Base-by-base conservation (phyloP, 2,797 vertebrate genomes). In the Menidia menidia region DNA sequence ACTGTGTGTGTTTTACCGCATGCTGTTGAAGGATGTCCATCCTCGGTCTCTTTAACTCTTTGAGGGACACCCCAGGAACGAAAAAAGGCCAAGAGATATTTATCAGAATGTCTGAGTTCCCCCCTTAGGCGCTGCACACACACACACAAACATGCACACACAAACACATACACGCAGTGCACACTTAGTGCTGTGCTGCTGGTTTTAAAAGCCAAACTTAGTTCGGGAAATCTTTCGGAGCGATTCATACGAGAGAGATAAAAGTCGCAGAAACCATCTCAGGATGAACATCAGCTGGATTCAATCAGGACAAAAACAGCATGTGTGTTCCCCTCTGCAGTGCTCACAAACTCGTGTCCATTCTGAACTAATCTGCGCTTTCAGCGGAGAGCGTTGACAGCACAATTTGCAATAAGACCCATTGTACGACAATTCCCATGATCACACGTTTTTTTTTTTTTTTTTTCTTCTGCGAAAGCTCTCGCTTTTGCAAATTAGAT, bases 281-380 rank as follows among this genome's bases (percentile, higher is more conserved):
- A 1, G 52, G 44, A 71, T 77, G 68, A 83, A 44, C 68, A 64
- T 25, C 56, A 82, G 81, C 80, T 90, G 85, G 54, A 82, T 88
- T 65, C 51, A 41, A 71, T 90, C 73, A 77, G 54, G 31, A 72
- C 53, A 42, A 51, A 45, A 64, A 69, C 56, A 50, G 8, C 19
- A 43, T 61, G 43, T n/a, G 25, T n/a, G 61, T 68, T 53, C 35
- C 73, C 54, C 65, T 31, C 45, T 78, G 68, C 64, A 57, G 30
- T 75, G 71, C 61, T 39, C 53, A 62, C 75, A 68, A 51, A 70
- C 76, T 58, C 39, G 65, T 48, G 68, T 56, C 71, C 59, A 44
- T 77, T 60, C 64, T 45, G 32, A 58, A 50, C 41, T 54, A 30
- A 15, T 68, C 43, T 71, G 62, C 44, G 50, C 48, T 64, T 76